These are phyloP conservation scores for Rousettus madagascariensis DNA, from an alignment of 2,797 vertebrate species.

Conservation along the genomic window DNA sequence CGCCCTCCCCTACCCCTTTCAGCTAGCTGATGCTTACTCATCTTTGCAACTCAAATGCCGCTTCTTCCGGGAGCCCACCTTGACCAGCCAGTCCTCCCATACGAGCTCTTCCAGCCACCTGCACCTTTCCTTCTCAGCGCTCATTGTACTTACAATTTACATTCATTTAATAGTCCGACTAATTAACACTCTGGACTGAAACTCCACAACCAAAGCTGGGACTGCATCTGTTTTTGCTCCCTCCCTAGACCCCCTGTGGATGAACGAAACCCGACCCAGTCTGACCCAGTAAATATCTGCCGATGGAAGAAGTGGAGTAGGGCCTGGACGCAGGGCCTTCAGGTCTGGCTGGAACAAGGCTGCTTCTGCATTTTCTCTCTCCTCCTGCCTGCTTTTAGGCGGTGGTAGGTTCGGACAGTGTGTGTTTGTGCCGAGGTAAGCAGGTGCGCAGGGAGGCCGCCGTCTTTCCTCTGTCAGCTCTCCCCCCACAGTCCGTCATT, in stretches of 20 bases:
- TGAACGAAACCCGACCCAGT: neutral
- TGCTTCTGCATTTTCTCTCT: neutral
- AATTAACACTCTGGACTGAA: neutral
- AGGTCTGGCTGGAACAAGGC: slow-evolving; percentile 47
- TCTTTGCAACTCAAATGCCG: neutral
- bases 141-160: neutral
- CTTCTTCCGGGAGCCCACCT: slow-evolving; percentile 41
- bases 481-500: slow-evolving; percentile 95
- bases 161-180: neutral
- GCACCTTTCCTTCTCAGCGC: neutral
- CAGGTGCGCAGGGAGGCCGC: slow-evolving; percentile 92
- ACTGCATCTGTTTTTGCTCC: neutral
- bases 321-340: neutral
- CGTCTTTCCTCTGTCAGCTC: slow-evolving; percentile 92
- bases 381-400: slow-evolving; percentile 54
- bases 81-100: neutral
- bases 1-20: neutral
- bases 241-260: neutral
- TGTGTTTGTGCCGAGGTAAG: slow-evolving; percentile 87
- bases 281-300: neutral
- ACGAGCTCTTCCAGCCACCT: neutral
- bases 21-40: neutral
- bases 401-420: slow-evolving; percentile 70
- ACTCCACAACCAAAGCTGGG: neutral
- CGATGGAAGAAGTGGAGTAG: neutral